Evolutionary conservation across 2,113 vertebrate species (phyloP).

Genomic region (Numida meleagris): DNA sequence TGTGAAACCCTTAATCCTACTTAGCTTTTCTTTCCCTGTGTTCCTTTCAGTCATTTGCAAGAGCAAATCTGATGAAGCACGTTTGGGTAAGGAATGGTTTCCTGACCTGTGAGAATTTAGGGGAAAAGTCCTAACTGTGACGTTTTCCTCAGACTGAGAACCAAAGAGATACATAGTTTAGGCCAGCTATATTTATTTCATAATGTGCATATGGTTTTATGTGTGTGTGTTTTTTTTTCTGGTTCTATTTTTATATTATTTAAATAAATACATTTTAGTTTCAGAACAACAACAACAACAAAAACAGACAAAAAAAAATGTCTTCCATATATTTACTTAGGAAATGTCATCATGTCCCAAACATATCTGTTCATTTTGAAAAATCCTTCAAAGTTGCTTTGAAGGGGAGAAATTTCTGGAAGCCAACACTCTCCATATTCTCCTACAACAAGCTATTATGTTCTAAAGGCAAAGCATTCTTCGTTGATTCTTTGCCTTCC

Average conservation of each 20-base stretch:
- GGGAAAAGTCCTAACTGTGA: neutral
- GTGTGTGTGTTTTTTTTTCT: neutral
- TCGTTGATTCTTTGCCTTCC: neutral
- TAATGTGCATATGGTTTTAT: neutral
- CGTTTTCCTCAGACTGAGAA: neutral
- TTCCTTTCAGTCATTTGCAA: neutral
- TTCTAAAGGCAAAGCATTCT: neutral
- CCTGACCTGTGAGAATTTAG: neutral
- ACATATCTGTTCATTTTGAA: neutral
- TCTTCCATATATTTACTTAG: accelerated
- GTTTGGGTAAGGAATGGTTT: neutral
- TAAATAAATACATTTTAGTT: neutral
- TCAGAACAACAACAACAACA: neutral
- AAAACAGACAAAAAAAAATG: neutral
- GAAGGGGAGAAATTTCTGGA: neutral
- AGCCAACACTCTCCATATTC: neutral
- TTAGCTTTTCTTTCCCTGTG: neutral
- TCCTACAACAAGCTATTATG: neutral
- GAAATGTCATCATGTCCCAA: neutral
- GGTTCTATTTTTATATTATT: neutral
- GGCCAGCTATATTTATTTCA: neutral
- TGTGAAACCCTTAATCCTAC: neutral
- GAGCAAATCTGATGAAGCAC: neutral
- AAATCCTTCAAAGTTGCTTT: neutral
- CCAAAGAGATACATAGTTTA: neutral